Evolutionary conservation across 2,888 invertebrate genomes (phyloP).

Genomic region (Epicampocera succincta): DNA sequence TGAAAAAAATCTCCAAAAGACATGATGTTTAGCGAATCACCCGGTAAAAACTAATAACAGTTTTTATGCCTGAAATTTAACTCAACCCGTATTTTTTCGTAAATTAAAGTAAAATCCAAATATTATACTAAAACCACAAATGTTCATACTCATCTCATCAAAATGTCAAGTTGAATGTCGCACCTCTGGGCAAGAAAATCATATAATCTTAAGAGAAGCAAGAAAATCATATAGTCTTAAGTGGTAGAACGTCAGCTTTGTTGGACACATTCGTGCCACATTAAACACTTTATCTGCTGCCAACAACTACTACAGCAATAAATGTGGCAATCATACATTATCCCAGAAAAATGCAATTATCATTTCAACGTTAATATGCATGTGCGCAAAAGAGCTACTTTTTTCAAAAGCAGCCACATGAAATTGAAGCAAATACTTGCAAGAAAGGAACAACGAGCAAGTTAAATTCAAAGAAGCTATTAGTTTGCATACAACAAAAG

Average conservation of each 20-base stretch:
- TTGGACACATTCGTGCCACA: conserved; percentile 61
- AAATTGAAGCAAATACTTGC: conserved; percentile 42
- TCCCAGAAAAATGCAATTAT: conserved; percentile 56
- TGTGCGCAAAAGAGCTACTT: conserved; percentile 11
- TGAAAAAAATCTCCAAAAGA: too few species aligned
- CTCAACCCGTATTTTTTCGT: conserved; percentile 8
- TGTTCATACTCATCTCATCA: conserved; percentile 20
- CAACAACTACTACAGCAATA: neutral
- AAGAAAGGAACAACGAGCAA: conserved; percentile 17
- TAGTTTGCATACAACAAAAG: conserved; percentile 34
- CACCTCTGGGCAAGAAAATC: conserved; percentile 35
- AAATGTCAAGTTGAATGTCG: conserved; percentile 48
- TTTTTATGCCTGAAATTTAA: neutral
- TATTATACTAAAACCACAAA: conserved; percentile 6
- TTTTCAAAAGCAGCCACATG: conserved; percentile 28
- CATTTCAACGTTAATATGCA: conserved; percentile 45
- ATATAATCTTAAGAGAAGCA: too few species aligned
- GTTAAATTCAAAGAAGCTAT: conserved; percentile 37
- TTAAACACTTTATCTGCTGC: conserved; percentile 46
- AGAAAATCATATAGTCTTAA: conserved; percentile 15
- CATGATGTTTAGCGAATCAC: conserved; percentile 7
- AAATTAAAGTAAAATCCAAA: conserved; percentile 16
- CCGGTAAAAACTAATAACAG: conserved; percentile 15
- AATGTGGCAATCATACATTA: conserved; percentile 15
- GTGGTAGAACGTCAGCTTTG: conserved; percentile 17